A percentile compares a stretch with the other conserved stretches of the same genome.
These are phyloP conservation scores for Pteropus rufus DNA, from an alignment of 2,797 vertebrate species.

Conservation along the genomic window DNA sequence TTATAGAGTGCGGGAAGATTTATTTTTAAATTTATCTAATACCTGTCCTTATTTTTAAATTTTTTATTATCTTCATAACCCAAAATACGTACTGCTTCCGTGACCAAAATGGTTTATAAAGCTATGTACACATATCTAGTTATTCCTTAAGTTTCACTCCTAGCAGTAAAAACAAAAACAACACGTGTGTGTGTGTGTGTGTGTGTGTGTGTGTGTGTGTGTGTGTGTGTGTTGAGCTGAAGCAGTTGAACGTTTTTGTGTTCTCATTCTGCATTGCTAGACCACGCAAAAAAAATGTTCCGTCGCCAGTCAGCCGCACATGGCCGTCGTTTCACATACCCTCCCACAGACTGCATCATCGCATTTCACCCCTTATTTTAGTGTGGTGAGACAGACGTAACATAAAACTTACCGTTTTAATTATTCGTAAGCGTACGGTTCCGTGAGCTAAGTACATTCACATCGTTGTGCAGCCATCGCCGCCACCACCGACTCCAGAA, in stretches of 20 bases:
- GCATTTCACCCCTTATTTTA: background rate
- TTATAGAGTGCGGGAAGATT: background rate
- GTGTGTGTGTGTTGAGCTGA: background rate
- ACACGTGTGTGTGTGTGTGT: too few relatives aligned
- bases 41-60: background rate
- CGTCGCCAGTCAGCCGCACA: accelerated
- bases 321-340: accelerated
- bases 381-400: background rate
- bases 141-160: background rate
- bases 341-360: accelerated
- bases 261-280: background rate
- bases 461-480: accelerated
- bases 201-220: accelerated
- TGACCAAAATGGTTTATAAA: background rate
- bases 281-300: accelerated
- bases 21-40: background rate
- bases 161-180: background rate
- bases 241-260: accelerated
- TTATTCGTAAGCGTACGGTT: background rate
- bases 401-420: background rate
- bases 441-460: accelerated
- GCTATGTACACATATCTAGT: background rate
- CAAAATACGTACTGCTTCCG: background rate
- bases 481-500: too few relatives aligned
- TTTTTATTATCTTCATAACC: background rate